Evolutionary conservation across 1,140 invertebrate genomes (phyloP).

Genomic region (Zaprionus vittiger): DNA sequence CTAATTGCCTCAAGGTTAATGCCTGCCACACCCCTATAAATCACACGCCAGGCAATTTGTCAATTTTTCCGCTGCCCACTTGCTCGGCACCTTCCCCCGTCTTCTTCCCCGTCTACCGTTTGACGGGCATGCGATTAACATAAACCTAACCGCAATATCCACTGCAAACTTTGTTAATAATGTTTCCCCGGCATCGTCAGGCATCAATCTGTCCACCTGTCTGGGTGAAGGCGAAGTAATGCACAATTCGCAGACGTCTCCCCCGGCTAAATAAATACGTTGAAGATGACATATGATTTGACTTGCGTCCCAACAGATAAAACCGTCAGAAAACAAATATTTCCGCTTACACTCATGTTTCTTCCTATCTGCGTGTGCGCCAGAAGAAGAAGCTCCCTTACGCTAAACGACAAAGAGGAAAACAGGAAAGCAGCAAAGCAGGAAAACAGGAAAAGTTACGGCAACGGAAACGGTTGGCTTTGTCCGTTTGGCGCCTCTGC

Average conservation of each 20-base stretch:
- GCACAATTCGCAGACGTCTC: conserved; percentile 56
- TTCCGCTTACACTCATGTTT: conserved; percentile 55
- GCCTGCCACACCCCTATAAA: conserved; percentile 57
- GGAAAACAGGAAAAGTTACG: conserved; percentile 9
- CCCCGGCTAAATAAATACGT: conserved; percentile 73
- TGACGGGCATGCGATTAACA: conserved; percentile 66
- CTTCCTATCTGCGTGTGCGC: not conserved
- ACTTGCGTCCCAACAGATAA: conserved; percentile 65
- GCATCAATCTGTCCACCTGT: conserved; percentile 61
- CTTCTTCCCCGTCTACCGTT: not conserved
- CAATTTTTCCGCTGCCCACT: conserved; percentile 62
- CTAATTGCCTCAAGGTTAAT: conserved; percentile 65
- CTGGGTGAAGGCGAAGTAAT: conserved; percentile 24
- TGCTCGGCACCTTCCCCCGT: conserved; percentile 28
- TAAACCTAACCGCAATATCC: conserved; percentile 67
- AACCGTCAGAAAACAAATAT: conserved; percentile 78
- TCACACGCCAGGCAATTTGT: conserved; percentile 74
- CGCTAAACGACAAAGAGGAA: not conserved
- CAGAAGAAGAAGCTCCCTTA: conserved; percentile 2
- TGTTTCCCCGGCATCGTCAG: conserved; percentile 38
- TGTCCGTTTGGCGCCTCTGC: conserved; percentile 21
- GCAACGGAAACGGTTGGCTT: conserved; percentile 38
- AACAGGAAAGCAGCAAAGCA: conserved; percentile 3
- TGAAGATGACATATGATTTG: conserved; percentile 83
- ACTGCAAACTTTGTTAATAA: conserved; percentile 72